A percentile compares a stretch with the other conserved stretches of the same genome.
phyloP scores from a whole-genome alignment of 2,113 vertebrate species.

The Ailurus styani region DNA sequence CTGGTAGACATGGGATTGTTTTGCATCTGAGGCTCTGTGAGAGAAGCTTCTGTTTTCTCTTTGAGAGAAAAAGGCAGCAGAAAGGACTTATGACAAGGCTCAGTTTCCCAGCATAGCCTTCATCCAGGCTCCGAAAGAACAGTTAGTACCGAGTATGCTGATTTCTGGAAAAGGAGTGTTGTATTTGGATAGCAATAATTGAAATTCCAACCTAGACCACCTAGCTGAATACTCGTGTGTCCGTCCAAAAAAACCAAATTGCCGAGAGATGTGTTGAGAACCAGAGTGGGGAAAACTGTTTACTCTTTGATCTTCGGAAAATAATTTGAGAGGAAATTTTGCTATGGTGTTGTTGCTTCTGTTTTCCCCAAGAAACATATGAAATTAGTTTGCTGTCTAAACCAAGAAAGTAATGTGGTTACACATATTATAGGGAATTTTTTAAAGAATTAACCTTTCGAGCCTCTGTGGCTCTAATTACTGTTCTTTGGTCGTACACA shows the following conservation, averaged over 20 bases:
- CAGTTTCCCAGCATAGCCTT: neutral
- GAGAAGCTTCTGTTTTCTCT: neutral
- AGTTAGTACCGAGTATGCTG: conserved; percentile 24
- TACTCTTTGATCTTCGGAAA: conserved; percentile 31
- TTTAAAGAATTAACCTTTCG: conserved; percentile 49
- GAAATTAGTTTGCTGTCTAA: conserved; percentile 44
- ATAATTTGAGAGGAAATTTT: conserved; percentile 17
- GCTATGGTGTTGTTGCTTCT: neutral
- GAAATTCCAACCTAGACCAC: conserved; percentile 66
- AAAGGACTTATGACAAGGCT: neutral
- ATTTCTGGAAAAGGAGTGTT: conserved; percentile 59
- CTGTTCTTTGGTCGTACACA: neutral
- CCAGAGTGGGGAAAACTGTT: neutral
- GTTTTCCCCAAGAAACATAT: neutral
- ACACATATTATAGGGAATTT: neutral
- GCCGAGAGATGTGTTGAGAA: neutral
- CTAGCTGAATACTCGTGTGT: conserved; percentile 26
- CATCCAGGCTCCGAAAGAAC: conserved; percentile 47
- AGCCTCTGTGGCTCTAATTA: conserved; percentile 27
- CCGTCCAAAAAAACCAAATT: conserved; percentile 16
- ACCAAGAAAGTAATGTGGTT: conserved; percentile 5
- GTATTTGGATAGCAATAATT: conserved; percentile 67
- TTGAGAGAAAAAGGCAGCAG: neutral
- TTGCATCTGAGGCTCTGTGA: neutral
- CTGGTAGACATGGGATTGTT: neutral